These are phyloP conservation scores for Argyra leucocephala DNA, from an alignment of 2,888 invertebrate genomes.

Conservation along the genomic window DNA sequence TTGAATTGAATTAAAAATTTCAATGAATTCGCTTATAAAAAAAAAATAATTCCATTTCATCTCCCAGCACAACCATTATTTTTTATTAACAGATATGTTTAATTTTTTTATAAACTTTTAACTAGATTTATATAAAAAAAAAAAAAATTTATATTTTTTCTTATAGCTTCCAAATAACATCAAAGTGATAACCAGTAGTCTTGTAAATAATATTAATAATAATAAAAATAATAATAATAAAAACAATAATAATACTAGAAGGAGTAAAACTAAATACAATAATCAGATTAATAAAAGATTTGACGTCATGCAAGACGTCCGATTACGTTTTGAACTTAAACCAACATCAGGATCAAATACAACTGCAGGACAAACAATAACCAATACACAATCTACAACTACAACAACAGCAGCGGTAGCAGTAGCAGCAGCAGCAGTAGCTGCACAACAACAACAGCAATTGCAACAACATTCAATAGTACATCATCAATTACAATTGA, in stretches of 20 bases:
- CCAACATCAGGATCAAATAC: slow-evolving; percentile 7
- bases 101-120: too few species aligned
- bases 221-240: slow-evolving; percentile 18
- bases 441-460: slow-evolving; percentile 20
- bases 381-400: slow-evolving; percentile 13
- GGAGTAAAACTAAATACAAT: background rate
- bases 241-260: background rate
- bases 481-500: slow-evolving; percentile 15
- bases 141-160: background rate
- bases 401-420: slow-evolving; percentile 18
- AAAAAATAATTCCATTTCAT: too few species aligned
- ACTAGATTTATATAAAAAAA: too few species aligned
- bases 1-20: background rate
- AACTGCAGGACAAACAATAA: slow-evolving; percentile 18
- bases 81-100: too few species aligned
- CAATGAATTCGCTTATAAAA: too few species aligned
- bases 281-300: slow-evolving; percentile 18
- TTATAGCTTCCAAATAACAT: slow-evolving; percentile 21
- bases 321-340: slow-evolving; percentile 21
- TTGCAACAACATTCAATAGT: background rate
- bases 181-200: slow-evolving; percentile 23
- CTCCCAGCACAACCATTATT: too few species aligned
- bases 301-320: slow-evolving; percentile 25
- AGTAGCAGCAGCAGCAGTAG: slow-evolving; percentile 17
- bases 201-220: slow-evolving; percentile 13